Conservation (phyloP, 2,113 vertebrate species). For the Athene noctua region DNA sequence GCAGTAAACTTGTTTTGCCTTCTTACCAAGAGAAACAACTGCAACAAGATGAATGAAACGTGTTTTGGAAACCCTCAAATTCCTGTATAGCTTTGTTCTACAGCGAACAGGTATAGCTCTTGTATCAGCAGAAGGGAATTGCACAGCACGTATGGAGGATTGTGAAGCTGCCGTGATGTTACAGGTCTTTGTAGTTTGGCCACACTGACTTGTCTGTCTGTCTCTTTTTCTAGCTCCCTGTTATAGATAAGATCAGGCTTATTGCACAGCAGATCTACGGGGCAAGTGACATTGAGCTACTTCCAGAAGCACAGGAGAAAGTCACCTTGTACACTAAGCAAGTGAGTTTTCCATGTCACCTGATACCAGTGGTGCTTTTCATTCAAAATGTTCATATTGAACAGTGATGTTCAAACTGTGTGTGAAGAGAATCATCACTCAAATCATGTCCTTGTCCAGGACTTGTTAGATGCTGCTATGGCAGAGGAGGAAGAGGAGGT, state of each 20-base stretch:
- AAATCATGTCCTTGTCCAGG: not conserved
- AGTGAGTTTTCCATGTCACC: slow-evolving; percentile 64
- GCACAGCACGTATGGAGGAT: accelerated
- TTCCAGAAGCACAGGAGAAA: slow-evolving; percentile 91
- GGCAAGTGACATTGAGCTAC: slow-evolving; percentile 90
- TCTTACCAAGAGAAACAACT: not conserved
- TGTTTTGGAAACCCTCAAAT: not conserved
- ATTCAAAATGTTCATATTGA: not conserved
- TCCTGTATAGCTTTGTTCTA: not conserved
- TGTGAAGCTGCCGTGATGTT: not conserved
- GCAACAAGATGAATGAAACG: not conserved
- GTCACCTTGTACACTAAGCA: slow-evolving; percentile 91
- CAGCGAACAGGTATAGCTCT: not conserved
- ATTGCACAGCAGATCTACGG: slow-evolving; percentile 96
- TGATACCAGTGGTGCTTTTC: not conserved
- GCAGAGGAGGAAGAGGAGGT: not conserved
- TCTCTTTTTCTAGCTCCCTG: slow-evolving; percentile 76
- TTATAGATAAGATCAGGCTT: slow-evolving; percentile 90
- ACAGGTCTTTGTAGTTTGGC: not conserved
- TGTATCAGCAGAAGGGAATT: not conserved
- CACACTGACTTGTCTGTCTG: not conserved
- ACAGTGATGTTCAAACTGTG: not conserved
- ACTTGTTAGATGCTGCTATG: not conserved
- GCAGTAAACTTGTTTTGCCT: not conserved
- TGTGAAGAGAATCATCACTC: not conserved